phyloP scores from a whole-genome alignment of 2,113 vertebrate species.

The Patagioenas fasciata region DNA sequence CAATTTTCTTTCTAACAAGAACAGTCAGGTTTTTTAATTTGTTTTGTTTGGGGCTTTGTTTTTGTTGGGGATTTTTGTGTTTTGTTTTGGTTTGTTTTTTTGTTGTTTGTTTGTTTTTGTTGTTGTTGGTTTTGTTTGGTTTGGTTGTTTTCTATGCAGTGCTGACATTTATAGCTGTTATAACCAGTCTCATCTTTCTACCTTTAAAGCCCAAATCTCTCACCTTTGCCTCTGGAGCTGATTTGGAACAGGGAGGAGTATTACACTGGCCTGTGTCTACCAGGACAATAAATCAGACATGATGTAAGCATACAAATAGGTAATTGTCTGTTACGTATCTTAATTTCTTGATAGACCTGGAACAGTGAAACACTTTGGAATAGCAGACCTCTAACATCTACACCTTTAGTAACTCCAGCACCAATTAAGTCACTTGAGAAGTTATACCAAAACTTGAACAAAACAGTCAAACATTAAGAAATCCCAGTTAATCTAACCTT shows the following conservation, averaged over 20 bases:
- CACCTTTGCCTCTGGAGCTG: rapidly evolving
- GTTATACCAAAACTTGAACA: background rate
- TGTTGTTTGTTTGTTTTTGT: too few relatives aligned
- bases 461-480: background rate
- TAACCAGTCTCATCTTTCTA: background rate
- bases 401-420: background rate
- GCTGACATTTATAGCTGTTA: background rate
- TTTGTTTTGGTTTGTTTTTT: too few relatives aligned
- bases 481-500: background rate
- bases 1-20: background rate
- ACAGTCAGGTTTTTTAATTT: background rate
- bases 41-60: too few relatives aligned
- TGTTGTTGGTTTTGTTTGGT: too few relatives aligned
- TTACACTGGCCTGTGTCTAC: background rate
- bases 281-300: background rate
- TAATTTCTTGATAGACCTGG: background rate
- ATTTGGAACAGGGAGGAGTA: background rate
- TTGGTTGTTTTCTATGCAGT: background rate
- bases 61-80: too few relatives aligned
- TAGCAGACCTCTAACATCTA: background rate
- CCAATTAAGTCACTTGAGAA: background rate
- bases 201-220: background rate
- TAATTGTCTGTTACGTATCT: background rate
- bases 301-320: background rate
- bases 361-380: background rate